phyloP scores from a whole-genome alignment of 2,888 invertebrate species.

The Acleris sparsana region DNA sequence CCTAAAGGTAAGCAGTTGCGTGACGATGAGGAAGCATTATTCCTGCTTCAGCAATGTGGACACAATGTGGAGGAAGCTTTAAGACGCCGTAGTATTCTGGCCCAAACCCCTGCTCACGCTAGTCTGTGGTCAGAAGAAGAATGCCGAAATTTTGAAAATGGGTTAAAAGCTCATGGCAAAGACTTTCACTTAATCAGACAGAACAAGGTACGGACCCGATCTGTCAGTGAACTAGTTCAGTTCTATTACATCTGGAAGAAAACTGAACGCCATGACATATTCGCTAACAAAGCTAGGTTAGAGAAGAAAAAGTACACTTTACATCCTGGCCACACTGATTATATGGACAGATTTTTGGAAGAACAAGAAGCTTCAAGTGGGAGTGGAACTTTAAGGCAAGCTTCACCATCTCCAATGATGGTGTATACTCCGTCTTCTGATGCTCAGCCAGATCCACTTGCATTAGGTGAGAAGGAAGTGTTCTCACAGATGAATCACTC shows the following conservation, averaged over 20 bases:
- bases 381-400: conserved; percentile 77
- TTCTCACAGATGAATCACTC: conserved; percentile 76
- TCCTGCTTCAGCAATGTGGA: conserved; percentile 95
- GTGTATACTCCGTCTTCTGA: conserved; percentile 72
- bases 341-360: conserved; percentile 96
- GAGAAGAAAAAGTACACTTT: conserved; percentile 96
- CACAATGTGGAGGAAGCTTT: conserved; percentile 97
- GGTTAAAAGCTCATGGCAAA: conserved; percentile 96
- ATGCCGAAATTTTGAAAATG: conserved; percentile 97
- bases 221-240: conserved; percentile 98
- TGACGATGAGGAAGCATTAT: conserved; percentile 95
- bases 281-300: conserved; percentile 92
- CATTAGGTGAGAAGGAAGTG: conserved; percentile 77
- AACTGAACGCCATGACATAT: conserved; percentile 97
- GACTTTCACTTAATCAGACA: conserved; percentile 97
- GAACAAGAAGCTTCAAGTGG: conserved; percentile 91
- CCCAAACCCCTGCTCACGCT: conserved; percentile 87
- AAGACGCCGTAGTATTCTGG: conserved; percentile 89
- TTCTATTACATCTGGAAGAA: conserved; percentile 99
- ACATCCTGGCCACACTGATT: conserved; percentile 96
- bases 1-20: conserved; percentile 90
- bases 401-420: conserved; percentile 87
- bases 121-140: conserved; percentile 99
- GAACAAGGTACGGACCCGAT: conserved; percentile 96
- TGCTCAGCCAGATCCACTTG: conserved; percentile 73